Evolutionary conservation across 2,113 vertebrate genomes (phyloP).

Genomic region (Stigmatopora nigra): DNA sequence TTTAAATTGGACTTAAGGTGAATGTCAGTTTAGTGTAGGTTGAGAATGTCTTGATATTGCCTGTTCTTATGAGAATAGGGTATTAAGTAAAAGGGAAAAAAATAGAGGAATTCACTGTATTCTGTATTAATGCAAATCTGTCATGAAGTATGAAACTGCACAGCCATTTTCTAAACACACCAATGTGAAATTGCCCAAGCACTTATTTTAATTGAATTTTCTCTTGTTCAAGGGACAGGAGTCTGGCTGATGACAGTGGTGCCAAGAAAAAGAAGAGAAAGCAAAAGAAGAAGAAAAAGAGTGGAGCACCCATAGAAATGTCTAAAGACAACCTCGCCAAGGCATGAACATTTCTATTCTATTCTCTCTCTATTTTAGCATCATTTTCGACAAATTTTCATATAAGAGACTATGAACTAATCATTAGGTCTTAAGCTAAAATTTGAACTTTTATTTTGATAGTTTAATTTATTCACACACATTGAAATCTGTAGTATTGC

Average conservation of each 20-base stretch:
- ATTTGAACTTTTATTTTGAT: too few relatives aligned
- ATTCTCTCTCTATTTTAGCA: too few relatives aligned
- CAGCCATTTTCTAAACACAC: not conserved
- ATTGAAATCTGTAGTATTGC: too few relatives aligned
- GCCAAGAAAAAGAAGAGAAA: constrained; percentile 99
- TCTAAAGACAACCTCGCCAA: constrained; percentile 81
- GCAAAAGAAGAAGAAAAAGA: constrained; percentile 93
- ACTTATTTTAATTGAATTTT: not conserved
- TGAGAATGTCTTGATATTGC: not conserved
- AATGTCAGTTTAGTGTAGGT: not conserved
- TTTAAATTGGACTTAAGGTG: constrained; percentile 3
- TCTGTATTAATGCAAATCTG: not conserved
- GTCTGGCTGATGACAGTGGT: constrained; percentile 82
- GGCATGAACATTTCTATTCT: constrained; percentile 67
- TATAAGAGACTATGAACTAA: not conserved
- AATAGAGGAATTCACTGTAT: not conserved
- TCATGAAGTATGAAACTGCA: not conserved
- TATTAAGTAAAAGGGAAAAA: too few relatives aligned
- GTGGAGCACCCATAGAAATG: constrained; percentile 72
- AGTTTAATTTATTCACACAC: too few relatives aligned
- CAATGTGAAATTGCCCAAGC: not conserved
- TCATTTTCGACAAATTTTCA: not conserved
- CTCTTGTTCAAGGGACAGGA: constrained; percentile 72
- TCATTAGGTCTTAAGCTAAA: not conserved
- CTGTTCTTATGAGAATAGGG: not conserved